Evolutionary conservation across 2,113 vertebrate genomes (phyloP).

Genomic region (Anhinga anhinga): DNA sequence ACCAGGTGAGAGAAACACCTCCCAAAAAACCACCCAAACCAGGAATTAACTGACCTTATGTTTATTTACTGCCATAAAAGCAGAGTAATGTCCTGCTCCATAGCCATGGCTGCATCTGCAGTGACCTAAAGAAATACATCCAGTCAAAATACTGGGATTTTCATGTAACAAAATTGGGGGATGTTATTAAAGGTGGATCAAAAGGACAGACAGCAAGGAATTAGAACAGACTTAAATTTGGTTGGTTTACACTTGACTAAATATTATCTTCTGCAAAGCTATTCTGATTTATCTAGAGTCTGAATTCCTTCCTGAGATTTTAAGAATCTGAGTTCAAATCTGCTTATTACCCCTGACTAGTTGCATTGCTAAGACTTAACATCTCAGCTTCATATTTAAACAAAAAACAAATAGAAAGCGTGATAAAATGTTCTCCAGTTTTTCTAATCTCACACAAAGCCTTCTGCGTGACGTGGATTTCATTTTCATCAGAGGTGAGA

Average conservation of each 20-base stretch:
- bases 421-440: background rate
- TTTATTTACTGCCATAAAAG: background rate
- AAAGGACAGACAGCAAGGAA: background rate
- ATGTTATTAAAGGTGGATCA: background rate
- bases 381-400: background rate
- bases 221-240: background rate
- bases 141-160: background rate
- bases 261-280: background rate
- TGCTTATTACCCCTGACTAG: background rate
- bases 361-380: background rate
- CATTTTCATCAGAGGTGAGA: background rate
- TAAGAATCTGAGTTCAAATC: background rate
- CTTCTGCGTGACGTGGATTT: background rate
- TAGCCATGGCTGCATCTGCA: background rate
- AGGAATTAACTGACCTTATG: background rate
- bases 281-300: background rate
- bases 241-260: background rate
- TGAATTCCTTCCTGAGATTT: background rate
- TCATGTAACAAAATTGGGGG: background rate
- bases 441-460: background rate
- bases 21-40: rapidly evolving
- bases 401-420: background rate
- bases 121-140: background rate
- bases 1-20: rapidly evolving
- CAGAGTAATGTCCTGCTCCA: background rate